A percentile compares a stretch with the other conserved stretches of the same genome.
Conservation (phyloP, 2,113 vertebrate genomes). For the Colius striatus region DNA sequence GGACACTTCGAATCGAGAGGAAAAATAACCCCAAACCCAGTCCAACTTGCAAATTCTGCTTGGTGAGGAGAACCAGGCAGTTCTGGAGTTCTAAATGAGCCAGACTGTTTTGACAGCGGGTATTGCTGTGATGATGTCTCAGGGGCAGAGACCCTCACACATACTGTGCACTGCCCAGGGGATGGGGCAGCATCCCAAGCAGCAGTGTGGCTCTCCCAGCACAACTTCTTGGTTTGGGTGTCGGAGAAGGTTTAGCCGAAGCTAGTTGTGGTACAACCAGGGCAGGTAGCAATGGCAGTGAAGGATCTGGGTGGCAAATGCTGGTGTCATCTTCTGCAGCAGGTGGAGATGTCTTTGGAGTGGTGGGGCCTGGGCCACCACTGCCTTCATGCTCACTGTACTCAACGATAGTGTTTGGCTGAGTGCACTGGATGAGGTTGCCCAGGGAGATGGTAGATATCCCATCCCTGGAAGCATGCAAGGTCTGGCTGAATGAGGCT, state of each 20-base stretch:
- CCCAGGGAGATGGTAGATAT: background rate
- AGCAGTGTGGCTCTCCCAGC: fast-evolving
- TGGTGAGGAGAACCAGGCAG: fast-evolving
- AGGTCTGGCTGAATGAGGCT: background rate
- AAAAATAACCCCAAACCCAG: background rate
- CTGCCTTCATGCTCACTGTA: fast-evolving
- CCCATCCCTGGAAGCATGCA: background rate
- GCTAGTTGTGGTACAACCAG: fast-evolving
- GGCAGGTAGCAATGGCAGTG: background rate
- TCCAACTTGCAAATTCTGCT: background rate
- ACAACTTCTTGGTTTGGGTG: background rate
- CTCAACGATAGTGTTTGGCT: fast-evolving
- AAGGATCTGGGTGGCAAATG: background rate
- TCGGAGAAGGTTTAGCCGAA: background rate
- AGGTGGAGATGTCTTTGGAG: fast-evolving
- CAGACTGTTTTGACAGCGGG: background rate
- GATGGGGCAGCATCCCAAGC: fast-evolving
- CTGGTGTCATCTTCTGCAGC: background rate
- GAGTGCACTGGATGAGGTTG: background rate
- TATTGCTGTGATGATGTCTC: fast-evolving
- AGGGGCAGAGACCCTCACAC: fast-evolving
- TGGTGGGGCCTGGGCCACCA: background rate
- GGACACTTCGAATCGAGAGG: fast-evolving
- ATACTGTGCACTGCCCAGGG: background rate
- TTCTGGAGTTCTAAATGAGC: background rate